These are phyloP conservation scores for Chionomys nivalis DNA, from an alignment of 2,113 vertebrate species.

Conservation along the genomic window DNA sequence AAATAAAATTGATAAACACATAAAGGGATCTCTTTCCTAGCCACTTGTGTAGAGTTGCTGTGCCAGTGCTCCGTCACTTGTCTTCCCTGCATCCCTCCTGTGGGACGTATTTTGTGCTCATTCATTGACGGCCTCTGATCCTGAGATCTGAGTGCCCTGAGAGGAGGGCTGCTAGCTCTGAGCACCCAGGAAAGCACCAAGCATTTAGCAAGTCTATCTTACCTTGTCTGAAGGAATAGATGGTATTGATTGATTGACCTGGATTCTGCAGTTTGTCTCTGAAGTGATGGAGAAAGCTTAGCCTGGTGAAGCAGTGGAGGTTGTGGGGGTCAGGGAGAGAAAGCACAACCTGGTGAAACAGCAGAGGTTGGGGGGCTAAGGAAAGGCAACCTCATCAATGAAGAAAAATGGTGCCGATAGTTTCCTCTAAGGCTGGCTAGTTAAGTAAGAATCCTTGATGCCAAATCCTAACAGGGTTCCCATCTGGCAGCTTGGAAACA, in stretches of 20 bases:
- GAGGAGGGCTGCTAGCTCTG: not conserved
- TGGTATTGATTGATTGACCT: too few species aligned
- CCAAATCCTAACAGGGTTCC: not conserved
- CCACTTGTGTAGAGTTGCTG: too few species aligned
- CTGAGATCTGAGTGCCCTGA: accelerated
- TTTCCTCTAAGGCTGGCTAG: not conserved
- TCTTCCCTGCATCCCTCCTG: not conserved
- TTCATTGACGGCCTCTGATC: not conserved
- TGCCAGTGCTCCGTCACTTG: accelerated
- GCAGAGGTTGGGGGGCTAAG: not conserved
- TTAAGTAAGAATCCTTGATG: not conserved
- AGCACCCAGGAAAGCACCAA: not conserved
- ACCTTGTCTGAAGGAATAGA: not conserved
- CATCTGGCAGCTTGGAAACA: not conserved
- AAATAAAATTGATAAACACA: not conserved
- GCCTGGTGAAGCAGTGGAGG: too few species aligned
- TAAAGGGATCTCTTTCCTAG: not conserved
- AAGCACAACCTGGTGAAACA: too few species aligned
- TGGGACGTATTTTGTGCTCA: accelerated
- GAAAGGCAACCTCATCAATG: not conserved
- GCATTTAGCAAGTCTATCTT: not conserved
- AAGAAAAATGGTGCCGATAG: not conserved
- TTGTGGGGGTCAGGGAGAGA: not conserved
- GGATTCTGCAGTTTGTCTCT: not conserved
- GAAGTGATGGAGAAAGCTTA: not conserved